Evolutionary conservation across 2,797 vertebrate species (phyloP).

Genomic region (Monodelphis domestica): DNA sequence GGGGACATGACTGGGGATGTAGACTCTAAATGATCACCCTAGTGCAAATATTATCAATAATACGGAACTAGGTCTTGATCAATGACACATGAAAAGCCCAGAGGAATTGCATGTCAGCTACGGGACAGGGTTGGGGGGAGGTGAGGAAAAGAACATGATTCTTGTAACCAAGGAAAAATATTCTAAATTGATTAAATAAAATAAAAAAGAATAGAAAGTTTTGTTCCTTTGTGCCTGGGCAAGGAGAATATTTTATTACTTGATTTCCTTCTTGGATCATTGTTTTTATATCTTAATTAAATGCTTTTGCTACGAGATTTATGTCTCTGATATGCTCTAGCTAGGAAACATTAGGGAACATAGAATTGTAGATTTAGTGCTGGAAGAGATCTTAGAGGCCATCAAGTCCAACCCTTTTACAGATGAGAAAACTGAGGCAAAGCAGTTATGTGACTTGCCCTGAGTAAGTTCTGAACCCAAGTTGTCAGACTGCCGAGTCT

Average conservation of each 20-base stretch:
- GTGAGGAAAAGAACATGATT: too few species aligned
- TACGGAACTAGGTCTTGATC: too few species aligned
- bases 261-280: not conserved
- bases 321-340: not conserved
- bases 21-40: too few species aligned
- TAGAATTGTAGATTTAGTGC: not conserved
- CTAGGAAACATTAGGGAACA: not conserved
- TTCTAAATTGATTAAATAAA: too few species aligned
- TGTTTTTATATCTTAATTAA: not conserved
- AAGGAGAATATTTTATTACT: not conserved
- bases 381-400: not conserved
- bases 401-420: not conserved
- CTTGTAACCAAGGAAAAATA: too few species aligned
- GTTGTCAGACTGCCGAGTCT: not conserved
- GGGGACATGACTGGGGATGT: too few species aligned
- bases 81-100: too few species aligned
- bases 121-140: too few species aligned
- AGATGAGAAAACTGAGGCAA: not conserved
- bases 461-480: not conserved
- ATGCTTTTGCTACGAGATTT: not conserved
- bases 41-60: too few species aligned
- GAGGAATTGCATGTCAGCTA: too few species aligned
- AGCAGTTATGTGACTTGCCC: not conserved
- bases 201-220: not conserved
- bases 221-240: not conserved